phyloP scores from a whole-genome alignment of 2,888 invertebrate genomes.

The Cerceris ruficornis region DNA sequence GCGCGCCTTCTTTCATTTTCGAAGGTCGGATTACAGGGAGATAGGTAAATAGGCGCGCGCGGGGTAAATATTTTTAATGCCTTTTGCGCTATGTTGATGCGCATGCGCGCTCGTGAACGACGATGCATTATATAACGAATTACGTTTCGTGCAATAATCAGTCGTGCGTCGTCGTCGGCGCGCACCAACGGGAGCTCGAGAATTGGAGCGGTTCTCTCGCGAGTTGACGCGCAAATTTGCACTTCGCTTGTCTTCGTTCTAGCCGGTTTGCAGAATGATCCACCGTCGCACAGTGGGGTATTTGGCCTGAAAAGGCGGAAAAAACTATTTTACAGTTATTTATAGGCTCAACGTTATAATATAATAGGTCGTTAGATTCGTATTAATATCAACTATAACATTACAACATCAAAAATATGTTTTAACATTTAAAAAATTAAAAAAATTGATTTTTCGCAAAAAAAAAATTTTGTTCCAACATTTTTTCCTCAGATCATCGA shows the following conservation, averaged over 20 bases:
- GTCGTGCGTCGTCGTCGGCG: not conserved
- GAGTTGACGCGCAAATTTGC: not conserved
- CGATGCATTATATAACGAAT: slow-evolving; percentile 6
- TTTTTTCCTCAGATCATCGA: no score
- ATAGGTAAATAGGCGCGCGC: not conserved
- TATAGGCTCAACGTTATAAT: no score
- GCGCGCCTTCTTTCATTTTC: slow-evolving; percentile 4
- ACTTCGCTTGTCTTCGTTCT: not conserved
- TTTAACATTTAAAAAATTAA: no score
- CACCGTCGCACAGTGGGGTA: not conserved
- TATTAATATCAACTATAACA: no score
- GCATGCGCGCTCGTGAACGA: not conserved
- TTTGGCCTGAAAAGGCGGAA: no score
- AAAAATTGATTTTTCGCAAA: no score
- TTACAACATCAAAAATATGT: no score
- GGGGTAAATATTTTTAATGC: slow-evolving; percentile 6
- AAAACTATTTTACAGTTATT: no score
- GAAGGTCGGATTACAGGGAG: slow-evolving; percentile 3
- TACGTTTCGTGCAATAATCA: slow-evolving; percentile 10
- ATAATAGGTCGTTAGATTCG: no score
- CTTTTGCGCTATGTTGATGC: not conserved
- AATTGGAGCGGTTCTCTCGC: not conserved
- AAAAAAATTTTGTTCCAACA: no score
- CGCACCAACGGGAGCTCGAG: not conserved
- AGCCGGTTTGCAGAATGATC: not conserved